A percentile compares a stretch with the other conserved stretches of the same genome.
Conservation (phyloP, 2,888 invertebrate genomes). For the Acanthosepion esculentum region DNA sequence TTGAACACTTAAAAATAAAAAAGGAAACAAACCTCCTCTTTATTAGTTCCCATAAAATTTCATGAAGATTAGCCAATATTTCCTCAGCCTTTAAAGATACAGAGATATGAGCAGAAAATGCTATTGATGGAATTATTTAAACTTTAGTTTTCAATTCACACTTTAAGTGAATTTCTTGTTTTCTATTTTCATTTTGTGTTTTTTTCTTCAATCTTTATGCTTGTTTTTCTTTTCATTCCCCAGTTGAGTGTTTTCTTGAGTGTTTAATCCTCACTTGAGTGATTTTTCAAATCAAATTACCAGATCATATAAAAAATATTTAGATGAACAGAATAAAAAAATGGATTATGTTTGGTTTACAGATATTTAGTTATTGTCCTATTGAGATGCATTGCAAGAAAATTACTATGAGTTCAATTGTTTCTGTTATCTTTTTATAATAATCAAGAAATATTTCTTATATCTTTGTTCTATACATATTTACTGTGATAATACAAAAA, state of each 20-base stretch:
- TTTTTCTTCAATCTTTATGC: no score
- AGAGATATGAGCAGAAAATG: not conserved
- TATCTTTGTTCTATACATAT: no score
- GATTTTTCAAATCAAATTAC: not conserved
- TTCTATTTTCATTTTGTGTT: not conserved
- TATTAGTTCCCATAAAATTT: not conserved
- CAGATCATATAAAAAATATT: not conserved
- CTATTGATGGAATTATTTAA: not conserved
- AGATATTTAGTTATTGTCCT: not conserved
- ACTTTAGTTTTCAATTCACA: not conserved
- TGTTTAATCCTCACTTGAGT: slow-evolving; percentile 2
- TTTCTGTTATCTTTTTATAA: no score
- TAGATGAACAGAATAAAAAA: not conserved
- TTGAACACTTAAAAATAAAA: no score
- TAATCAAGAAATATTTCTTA: no score
- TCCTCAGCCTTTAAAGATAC: not conserved
- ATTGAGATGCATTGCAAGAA: not conserved
- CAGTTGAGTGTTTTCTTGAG: slow-evolving; percentile 18
- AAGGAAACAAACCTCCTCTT: not conserved
- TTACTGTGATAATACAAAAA: no score
- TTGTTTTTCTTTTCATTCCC: not conserved
- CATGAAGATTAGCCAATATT: not conserved
- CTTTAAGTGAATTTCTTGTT: not conserved
- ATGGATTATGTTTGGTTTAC: not conserved
- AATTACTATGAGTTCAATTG: not conserved